These are phyloP conservation scores for Cydia splendana DNA, from an alignment of 1,140 invertebrate genomes.

Conservation along the genomic window DNA sequence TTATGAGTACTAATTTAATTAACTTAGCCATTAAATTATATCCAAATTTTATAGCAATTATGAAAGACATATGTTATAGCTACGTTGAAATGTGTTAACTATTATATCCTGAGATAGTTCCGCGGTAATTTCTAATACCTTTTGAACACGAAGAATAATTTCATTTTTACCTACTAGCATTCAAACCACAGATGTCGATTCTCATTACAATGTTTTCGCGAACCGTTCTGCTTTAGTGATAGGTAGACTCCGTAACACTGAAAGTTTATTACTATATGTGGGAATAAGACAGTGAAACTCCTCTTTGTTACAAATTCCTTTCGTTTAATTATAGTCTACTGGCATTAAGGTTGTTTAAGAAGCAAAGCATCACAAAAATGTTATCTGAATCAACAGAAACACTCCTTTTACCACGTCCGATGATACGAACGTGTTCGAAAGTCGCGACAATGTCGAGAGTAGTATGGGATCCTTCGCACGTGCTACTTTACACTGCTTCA, in stretches of 20 bases:
- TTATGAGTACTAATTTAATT: background rate
- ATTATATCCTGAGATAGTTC: too few species aligned
- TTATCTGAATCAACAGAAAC: slow-evolving; percentile 16
- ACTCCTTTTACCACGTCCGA: slow-evolving; percentile 27
- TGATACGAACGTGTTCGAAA: slow-evolving; percentile 24
- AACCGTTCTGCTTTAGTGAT: too few species aligned
- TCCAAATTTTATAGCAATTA: too few species aligned
- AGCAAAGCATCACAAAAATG: slow-evolving; percentile 12
- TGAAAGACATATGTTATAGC: too few species aligned
- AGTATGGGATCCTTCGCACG: slow-evolving; percentile 29
- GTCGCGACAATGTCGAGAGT: slow-evolving; percentile 27
- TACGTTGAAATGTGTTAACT: too few species aligned
- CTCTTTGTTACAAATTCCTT: background rate
- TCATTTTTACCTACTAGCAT: too few species aligned
- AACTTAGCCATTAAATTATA: too few species aligned
- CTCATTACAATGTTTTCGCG: too few species aligned
- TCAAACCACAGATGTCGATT: too few species aligned
- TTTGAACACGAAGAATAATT: too few species aligned
- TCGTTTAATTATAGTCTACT: background rate
- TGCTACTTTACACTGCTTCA: slow-evolving; percentile 7
- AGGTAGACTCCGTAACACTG: background rate
- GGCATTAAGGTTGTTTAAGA: background rate
- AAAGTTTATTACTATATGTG: background rate
- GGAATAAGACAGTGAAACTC: slow-evolving; percentile 3
- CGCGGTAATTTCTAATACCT: too few species aligned